Conservation (phyloP, 2,797 vertebrate species). For the Strix occidentalis region DNA sequence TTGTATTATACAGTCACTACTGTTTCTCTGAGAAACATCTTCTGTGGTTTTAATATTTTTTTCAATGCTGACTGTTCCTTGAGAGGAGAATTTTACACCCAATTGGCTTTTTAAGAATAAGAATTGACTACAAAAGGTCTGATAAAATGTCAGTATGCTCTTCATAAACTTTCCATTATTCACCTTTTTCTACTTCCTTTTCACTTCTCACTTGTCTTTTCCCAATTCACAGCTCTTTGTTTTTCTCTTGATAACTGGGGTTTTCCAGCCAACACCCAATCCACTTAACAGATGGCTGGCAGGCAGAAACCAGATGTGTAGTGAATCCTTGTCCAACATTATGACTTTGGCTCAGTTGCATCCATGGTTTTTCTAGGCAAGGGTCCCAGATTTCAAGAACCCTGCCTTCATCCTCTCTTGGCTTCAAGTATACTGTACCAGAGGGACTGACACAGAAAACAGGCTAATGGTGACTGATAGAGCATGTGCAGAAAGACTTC, state of each 20-base stretch:
- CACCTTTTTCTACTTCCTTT: neutral
- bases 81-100: neutral
- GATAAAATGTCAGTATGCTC: conserved; percentile 6
- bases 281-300: conserved; percentile 59
- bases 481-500: neutral
- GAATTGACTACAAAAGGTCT: neutral
- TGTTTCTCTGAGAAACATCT: neutral
- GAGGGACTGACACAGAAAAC: neutral
- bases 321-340: conserved; percentile 14
- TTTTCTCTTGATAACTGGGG: conserved; percentile 19
- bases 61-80: neutral
- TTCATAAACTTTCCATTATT: neutral
- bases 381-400: conserved; percentile 46
- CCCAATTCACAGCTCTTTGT: neutral
- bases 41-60: neutral
- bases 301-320: conserved; percentile 61
- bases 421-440: neutral
- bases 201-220: neutral
- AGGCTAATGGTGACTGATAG: neutral
- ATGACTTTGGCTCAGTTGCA: conserved; percentile 20
- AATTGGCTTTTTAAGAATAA: neutral
- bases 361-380: conserved; percentile 47
- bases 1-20: neutral
- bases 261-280: conserved; percentile 56
- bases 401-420: conserved; percentile 5